Conservation (phyloP, 2,888 invertebrate species). For the Drosophila ezoana region DNA sequence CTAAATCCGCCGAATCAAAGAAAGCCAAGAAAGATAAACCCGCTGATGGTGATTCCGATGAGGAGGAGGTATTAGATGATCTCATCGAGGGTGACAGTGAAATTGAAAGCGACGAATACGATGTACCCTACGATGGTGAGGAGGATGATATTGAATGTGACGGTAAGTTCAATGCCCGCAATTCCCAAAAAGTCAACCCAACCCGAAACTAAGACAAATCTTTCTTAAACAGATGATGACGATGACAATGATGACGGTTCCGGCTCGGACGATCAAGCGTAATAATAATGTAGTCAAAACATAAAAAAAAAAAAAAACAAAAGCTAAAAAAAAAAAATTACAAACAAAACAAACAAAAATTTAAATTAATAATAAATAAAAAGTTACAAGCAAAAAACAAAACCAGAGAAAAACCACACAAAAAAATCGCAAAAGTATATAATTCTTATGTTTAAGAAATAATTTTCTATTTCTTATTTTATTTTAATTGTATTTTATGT, state of each 20-base stretch:
- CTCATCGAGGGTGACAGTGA: constrained; percentile 84
- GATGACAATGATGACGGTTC: constrained; percentile 84
- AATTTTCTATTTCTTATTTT: constrained; percentile 84
- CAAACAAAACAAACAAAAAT: constrained; percentile 77
- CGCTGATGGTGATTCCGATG: constrained; percentile 81
- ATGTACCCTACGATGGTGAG: constrained; percentile 84
- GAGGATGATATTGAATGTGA: constrained; percentile 84
- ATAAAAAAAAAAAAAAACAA: constrained; percentile 71
- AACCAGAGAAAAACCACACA: constrained; percentile 72
- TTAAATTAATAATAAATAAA: constrained; percentile 81
- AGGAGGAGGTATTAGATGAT: constrained; percentile 82
- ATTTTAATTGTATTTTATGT: constrained; percentile 84
- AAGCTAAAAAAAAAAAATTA: constrained; percentile 67
- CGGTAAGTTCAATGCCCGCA: constrained; percentile 60
- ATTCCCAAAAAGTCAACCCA: neutral
- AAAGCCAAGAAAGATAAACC: constrained; percentile 84
- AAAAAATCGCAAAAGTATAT: constrained; percentile 81
- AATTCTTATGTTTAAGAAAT: constrained; percentile 84
- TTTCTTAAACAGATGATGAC: constrained; percentile 80
- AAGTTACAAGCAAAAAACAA: constrained; percentile 78
- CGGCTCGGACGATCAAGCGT: constrained; percentile 84
- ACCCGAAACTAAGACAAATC: constrained; percentile 12
- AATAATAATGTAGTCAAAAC: constrained; percentile 85
- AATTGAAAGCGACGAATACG: constrained; percentile 84
- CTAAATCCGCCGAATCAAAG: constrained; percentile 84